Conservation (phyloP, 1,140 invertebrate species). For the Battus philenor region DNA sequence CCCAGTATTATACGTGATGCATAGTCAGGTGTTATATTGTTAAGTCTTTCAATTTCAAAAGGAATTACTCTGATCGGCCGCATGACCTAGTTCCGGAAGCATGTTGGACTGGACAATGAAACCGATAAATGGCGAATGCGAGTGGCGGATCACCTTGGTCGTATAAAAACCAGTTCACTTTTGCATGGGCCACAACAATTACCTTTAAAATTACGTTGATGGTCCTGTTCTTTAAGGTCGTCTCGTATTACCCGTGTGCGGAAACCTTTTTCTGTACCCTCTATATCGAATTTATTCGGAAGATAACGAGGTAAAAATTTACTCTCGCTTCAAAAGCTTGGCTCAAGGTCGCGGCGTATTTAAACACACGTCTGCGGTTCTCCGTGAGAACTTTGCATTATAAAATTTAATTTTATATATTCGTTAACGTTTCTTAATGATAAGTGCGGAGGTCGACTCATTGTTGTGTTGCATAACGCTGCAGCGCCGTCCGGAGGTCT, state of each 20-base stretch:
- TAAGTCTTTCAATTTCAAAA: no score
- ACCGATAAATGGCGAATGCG: conserved; percentile 19
- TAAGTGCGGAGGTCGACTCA: conserved; percentile 57
- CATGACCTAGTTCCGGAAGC: conserved; percentile 27
- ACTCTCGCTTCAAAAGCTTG: conserved; percentile 26
- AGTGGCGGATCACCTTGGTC: conserved; percentile 25
- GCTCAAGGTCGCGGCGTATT: conserved; percentile 38
- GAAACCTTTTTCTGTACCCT: conserved; percentile 24
- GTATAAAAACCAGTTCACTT: conserved; percentile 36
- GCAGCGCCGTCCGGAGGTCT: conserved; percentile 41
- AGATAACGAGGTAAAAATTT: conserved; percentile 13
- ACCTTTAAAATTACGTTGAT: conserved; percentile 23
- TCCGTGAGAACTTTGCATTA: conserved; percentile 63
- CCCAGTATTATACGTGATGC: no score
- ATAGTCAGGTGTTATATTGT: no score
- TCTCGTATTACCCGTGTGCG: conserved; percentile 19
- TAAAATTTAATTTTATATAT: conserved; percentile 50
- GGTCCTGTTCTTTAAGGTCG: conserved; percentile 35
- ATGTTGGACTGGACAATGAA: conserved; percentile 16
- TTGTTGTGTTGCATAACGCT: conserved; percentile 50
- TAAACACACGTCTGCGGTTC: conserved; percentile 33
- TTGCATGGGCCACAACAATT: conserved; percentile 21
- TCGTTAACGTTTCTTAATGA: conserved; percentile 57
- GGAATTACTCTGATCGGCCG: conserved; percentile 5
- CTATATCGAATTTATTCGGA: conserved; percentile 17